A percentile compares a stretch with the other conserved stretches of the same genome.
Evolutionary conservation across 2,888 invertebrate genomes (phyloP).

Genomic region (Carterocephalus palaemon): DNA sequence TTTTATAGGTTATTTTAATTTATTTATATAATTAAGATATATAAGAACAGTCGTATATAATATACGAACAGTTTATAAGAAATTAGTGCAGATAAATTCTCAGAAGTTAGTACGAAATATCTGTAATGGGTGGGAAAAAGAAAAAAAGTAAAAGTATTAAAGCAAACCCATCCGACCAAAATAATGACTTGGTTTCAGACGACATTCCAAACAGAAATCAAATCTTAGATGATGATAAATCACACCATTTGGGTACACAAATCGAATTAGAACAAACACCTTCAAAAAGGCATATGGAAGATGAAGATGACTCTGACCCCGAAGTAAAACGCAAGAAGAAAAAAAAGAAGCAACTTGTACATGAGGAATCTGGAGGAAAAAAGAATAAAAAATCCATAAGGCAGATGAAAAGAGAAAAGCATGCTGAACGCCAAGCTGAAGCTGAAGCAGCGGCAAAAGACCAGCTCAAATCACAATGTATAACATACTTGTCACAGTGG

Average conservation of each 20-base stretch:
- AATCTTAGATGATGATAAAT: conserved; percentile 24
- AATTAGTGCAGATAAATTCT: no score
- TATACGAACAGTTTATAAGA: no score
- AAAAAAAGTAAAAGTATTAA: conserved; percentile 44
- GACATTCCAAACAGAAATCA: conserved; percentile 29
- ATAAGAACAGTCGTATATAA: no score
- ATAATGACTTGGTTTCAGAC: conserved; percentile 1
- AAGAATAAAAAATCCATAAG: conserved; percentile 80
- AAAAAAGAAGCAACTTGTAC: conserved; percentile 50
- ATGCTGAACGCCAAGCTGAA: conserved; percentile 75
- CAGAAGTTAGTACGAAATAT: no score
- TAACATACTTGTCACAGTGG: conserved; percentile 86
- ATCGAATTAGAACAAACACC: conserved; percentile 15
- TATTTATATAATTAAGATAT: no score
- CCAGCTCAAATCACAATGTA: conserved; percentile 79
- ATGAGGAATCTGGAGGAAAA: conserved; percentile 51
- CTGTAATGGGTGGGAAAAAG: conserved; percentile 42
- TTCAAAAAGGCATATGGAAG: conserved; percentile 33
- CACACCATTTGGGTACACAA: not conserved
- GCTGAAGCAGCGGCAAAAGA: conserved; percentile 74
- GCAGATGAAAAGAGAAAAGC: conserved; percentile 82
- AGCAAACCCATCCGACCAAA: not conserved
- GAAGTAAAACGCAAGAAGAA: conserved; percentile 37
- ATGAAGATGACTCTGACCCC: conserved; percentile 48
- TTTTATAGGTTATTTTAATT: no score